These are phyloP conservation scores for Oncorhynchus gorbuscha DNA, from an alignment of 2,113 vertebrate species.

Conservation along the genomic window DNA sequence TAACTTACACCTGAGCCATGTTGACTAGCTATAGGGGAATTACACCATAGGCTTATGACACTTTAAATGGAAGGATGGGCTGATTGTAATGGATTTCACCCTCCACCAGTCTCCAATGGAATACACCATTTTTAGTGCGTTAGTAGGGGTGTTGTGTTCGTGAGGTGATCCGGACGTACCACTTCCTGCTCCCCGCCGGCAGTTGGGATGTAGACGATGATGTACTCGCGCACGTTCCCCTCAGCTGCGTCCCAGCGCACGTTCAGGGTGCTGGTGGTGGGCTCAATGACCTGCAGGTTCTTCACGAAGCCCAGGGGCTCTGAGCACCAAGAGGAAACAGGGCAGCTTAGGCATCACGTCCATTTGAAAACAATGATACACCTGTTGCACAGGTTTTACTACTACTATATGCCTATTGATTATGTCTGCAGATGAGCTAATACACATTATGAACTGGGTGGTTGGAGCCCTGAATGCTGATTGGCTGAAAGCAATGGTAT, in stretches of 20 bases:
- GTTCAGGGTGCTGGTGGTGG: conserved; percentile 89
- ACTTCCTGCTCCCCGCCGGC: conserved; percentile 81
- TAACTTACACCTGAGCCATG: no score
- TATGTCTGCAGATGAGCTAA: no score
- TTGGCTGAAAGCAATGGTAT: no score
- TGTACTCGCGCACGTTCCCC: conserved; percentile 90
- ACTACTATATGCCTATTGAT: no score
- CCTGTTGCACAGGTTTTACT: no score
- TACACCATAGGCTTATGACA: not conserved
- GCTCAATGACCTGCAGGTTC: conserved; percentile 89
- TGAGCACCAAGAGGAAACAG: conserved; percentile 48
- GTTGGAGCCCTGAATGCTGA: no score
- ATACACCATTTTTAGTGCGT: not conserved
- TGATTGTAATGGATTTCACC: not conserved
- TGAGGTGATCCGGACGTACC: conserved; percentile 74
- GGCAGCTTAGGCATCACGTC: no score
- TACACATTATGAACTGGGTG: no score
- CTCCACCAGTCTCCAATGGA: no score
- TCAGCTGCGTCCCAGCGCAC: conserved; percentile 92
- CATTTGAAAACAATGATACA: no score
- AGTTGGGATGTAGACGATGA: conserved; percentile 79
- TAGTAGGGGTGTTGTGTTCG: no score
- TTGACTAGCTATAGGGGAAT: not conserved
- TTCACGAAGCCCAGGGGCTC: conserved; percentile 85
- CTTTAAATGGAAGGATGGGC: no score